Evolutionary conservation across 2,888 invertebrate species (phyloP).

Genomic region (Andrena camellia): DNA sequence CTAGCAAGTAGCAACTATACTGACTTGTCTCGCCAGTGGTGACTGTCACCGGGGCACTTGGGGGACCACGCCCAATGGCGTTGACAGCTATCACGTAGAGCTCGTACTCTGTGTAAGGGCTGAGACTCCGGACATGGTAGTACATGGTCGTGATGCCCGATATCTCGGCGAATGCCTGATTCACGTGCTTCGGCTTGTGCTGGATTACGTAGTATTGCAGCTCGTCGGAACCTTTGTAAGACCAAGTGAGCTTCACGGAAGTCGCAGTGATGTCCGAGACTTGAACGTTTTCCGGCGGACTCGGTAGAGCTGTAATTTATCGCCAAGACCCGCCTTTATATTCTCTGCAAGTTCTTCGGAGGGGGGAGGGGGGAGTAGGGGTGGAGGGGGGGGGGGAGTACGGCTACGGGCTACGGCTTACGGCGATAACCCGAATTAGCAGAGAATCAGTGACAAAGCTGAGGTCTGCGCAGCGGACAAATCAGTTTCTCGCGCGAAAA

Average conservation of each 20-base stretch:
- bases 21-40: conserved; percentile 99
- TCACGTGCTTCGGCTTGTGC: conserved; percentile 97
- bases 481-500: not conserved
- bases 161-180: conserved; percentile 96
- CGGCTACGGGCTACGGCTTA: no score
- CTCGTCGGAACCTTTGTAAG: conserved; percentile 94
- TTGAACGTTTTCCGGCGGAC: conserved; percentile 94
- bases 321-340: not conserved
- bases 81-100: conserved; percentile 98
- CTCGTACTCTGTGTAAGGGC: conserved; percentile 98
- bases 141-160: conserved; percentile 97
- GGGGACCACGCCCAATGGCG: conserved; percentile 96
- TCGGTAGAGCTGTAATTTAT: conserved; percentile 91
- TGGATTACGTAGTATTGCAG: conserved; percentile 98
- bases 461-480: not conserved
- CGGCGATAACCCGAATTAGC: not conserved
- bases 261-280: conserved; percentile 97
- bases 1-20: conserved; percentile 73
- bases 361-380: no score
- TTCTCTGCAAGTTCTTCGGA: not conserved
- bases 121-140: conserved; percentile 95
- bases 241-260: conserved; percentile 97
- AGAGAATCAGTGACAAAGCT: not conserved
- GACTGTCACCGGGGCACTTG: conserved; percentile 94
- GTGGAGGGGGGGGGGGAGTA: no score